phyloP scores from a whole-genome alignment of 2,113 vertebrate genomes.

The Actenoides hombroni region DNA sequence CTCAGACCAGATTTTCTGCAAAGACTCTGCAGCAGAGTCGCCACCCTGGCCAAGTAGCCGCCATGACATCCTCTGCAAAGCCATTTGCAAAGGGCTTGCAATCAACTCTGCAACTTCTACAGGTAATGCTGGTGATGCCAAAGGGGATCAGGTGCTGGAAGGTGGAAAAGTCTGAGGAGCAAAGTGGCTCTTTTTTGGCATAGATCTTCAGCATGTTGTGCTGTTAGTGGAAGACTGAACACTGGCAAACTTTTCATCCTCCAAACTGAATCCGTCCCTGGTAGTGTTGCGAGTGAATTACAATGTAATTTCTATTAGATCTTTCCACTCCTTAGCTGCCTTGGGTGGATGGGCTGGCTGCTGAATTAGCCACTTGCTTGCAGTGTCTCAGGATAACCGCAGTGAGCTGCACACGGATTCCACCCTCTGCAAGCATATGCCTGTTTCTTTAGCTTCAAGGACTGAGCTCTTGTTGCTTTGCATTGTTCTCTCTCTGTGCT shows the following conservation, averaged over 20 bases:
- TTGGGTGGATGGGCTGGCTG: not conserved
- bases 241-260: not conserved
- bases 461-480: not conserved
- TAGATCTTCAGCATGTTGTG: not conserved
- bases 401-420: not conserved
- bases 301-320: not conserved
- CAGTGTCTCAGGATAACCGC: not conserved
- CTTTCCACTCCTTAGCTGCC: not conserved
- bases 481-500: not conserved
- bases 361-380: not conserved
- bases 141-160: not conserved
- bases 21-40: not conserved
- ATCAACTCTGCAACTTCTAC: not conserved
- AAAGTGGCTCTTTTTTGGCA: not conserved
- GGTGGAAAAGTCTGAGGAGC: not conserved
- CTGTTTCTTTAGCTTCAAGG: not conserved
- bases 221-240: not conserved
- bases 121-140: not conserved
- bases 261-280: not conserved
- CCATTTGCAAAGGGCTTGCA: not conserved
- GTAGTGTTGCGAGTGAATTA: not conserved
- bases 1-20: not conserved
- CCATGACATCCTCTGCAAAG: not conserved
- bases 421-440: not conserved
- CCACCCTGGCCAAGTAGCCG: accelerated